These are phyloP conservation scores for Chymomyza caudatula DNA, from an alignment of 2,888 invertebrate species.

Conservation along the genomic window DNA sequence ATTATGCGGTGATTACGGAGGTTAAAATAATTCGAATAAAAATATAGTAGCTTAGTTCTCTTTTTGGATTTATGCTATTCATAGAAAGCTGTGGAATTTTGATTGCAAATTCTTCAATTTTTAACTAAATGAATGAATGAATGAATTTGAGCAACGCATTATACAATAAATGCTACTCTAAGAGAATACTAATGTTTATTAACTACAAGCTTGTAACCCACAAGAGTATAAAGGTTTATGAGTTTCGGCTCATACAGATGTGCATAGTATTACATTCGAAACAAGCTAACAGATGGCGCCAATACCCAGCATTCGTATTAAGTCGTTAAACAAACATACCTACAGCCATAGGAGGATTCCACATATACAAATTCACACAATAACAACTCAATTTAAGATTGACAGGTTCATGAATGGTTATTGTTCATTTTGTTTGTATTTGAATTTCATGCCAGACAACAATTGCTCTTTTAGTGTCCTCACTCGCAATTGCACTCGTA, in stretches of 20 bases:
- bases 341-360: conserved; percentile 21
- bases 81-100: background rate
- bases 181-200: no score
- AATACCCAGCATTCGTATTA: conserved; percentile 41
- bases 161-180: no score
- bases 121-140: background rate
- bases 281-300: conserved; percentile 67
- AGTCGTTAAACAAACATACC: conserved; percentile 61
- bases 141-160: no score
- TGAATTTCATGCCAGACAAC: conserved; percentile 54
- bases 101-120: background rate
- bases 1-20: conserved; percentile 74
- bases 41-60: background rate
- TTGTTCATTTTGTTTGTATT: conserved; percentile 64
- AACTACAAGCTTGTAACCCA: conserved; percentile 1
- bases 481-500: conserved; percentile 22
- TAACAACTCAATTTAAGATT: conserved; percentile 64
- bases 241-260: no score
- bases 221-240: no score
- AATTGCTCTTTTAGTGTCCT: conserved; percentile 64
- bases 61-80: background rate
- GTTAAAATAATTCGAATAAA: conserved; percentile 59
- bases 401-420: conserved; percentile 69
- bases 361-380: conserved; percentile 52
- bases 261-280: background rate